Conservation (phyloP, 30 jellyfish, hydroid and myxozoan species). For the Turritopsis dohrnii region DNA sequence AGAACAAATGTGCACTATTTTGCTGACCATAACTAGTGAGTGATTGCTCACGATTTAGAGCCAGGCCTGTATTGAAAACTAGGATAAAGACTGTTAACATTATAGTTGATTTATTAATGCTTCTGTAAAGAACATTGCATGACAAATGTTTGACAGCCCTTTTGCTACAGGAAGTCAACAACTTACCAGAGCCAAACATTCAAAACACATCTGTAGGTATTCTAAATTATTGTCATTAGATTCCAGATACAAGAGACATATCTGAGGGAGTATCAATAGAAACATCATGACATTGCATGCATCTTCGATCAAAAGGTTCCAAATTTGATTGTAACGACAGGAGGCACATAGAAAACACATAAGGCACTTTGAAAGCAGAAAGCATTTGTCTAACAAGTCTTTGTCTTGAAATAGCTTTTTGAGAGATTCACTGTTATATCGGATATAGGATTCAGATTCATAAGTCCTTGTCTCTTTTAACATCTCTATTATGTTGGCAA, state of each 20-base stretch:
- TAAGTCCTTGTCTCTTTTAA: not conserved
- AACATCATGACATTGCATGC: not conserved
- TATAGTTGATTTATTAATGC: no score
- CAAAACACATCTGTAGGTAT: slow-evolving; percentile 17
- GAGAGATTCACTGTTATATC: slow-evolving; percentile 2
- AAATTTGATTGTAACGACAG: slow-evolving; percentile 9
- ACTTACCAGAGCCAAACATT: slow-evolving; percentile 50
- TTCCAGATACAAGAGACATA: not conserved
- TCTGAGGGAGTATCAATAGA: slow-evolving; percentile 10
- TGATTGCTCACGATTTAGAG: no score
- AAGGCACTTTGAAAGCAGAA: not conserved
- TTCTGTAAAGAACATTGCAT: not conserved
- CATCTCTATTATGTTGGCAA: not conserved
- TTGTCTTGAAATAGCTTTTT: not conserved
- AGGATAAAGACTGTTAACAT: no score
- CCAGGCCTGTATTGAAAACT: no score
- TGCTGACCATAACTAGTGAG: no score
- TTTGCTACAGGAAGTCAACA: not conserved
- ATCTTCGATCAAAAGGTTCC: slow-evolving; percentile 1
- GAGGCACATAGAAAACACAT: not conserved
- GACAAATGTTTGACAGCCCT: no score
- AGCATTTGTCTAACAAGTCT: not conserved
- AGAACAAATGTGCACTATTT: no score
- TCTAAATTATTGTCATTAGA: not conserved
- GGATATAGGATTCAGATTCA: not conserved